phyloP scores from a whole-genome alignment of 2,113 vertebrate genomes.

The Cromileptes altivelis region DNA sequence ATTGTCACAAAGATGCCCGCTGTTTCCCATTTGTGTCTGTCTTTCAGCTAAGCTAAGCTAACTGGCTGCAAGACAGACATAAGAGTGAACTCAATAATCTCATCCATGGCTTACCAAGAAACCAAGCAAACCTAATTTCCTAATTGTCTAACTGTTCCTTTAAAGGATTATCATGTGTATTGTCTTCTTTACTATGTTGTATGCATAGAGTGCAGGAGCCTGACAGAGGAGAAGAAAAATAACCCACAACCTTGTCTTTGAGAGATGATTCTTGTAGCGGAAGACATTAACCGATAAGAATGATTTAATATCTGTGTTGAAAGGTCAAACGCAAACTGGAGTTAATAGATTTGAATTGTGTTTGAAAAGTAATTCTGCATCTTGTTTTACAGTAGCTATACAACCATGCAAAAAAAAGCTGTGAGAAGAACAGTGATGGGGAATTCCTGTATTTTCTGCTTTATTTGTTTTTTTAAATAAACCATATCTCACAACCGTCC shows the following conservation, averaged over 20 bases:
- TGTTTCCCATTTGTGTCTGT: neutral
- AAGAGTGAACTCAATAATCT: neutral
- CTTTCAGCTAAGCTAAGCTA: neutral
- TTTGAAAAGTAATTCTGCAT: constrained; percentile 15
- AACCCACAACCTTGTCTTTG: constrained; percentile 30
- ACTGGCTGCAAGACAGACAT: neutral
- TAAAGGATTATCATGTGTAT: constrained; percentile 11
- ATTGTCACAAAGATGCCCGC: no score
- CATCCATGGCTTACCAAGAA: neutral
- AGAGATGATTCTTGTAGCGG: constrained; percentile 41
- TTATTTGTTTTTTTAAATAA: neutral
- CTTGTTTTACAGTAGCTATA: constrained; percentile 5
- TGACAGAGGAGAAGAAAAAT: constrained; percentile 43
- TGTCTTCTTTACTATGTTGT: constrained; percentile 37
- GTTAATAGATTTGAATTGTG: constrained; percentile 40
- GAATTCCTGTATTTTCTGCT: neutral
- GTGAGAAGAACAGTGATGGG: neutral
- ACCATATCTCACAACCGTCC: neutral
- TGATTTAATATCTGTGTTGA: constrained; percentile 49
- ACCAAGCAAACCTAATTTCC: neutral
- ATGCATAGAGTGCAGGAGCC: constrained; percentile 7
- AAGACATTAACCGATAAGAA: constrained; percentile 55
- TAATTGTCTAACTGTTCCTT: constrained; percentile 18
- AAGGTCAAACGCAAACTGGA: constrained; percentile 56
- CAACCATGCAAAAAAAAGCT: neutral